Evolutionary conservation across 2,888 invertebrate genomes (phyloP), one percentile per base, ranked within the genome.

Genomic region (Gryllus longicercus): DNA sequence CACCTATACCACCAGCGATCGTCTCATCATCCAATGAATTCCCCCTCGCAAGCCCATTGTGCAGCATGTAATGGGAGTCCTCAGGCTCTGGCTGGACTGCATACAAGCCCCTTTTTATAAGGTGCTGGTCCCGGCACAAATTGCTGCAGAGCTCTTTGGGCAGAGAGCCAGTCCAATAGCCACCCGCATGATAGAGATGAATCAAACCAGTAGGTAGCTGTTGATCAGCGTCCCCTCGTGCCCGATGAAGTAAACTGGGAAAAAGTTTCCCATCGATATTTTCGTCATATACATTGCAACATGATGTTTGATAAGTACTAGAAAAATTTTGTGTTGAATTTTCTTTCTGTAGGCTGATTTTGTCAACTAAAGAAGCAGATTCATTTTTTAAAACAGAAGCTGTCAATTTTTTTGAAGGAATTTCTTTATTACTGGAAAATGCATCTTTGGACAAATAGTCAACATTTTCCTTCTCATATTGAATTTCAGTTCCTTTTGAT

Each of bases 1-100:
- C 38, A 10, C 81, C 80, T 18, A 82, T 80, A 18, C 80, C 81
- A 74, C 81, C 78, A 50, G 14, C 77, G 14, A 18, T 16, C 50
- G 38, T 12, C n/a, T 50, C 50, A n/a, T 78, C 23, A 21, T 77
- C 38, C 63, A 63, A 63, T n/a, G 63, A 63, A 63, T 10, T 18
- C n/a, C 16, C n/a, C 63, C 63, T 63, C 63, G 63, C 5, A n/a
- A 63, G 63, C 63, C 63, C 63, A 63, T 14, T 14, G n/a, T 63
- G 63, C 3, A 63, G 63, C 4, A 63, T n/a, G n/a, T 63, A n/a
- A 38, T 38, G 38, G 38, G 38, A 5, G 8, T n/a, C 38, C 11
- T 77, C 49, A 50, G 18, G 50, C 16, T 77, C 50, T 49, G n/a
- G 14, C 50, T 49, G 25, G 16, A 18, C 77, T 49, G 38, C n/a